These are phyloP conservation scores for Polymixis flavicincta DNA, from an alignment of 2,888 invertebrate species.

Conservation along the genomic window DNA sequence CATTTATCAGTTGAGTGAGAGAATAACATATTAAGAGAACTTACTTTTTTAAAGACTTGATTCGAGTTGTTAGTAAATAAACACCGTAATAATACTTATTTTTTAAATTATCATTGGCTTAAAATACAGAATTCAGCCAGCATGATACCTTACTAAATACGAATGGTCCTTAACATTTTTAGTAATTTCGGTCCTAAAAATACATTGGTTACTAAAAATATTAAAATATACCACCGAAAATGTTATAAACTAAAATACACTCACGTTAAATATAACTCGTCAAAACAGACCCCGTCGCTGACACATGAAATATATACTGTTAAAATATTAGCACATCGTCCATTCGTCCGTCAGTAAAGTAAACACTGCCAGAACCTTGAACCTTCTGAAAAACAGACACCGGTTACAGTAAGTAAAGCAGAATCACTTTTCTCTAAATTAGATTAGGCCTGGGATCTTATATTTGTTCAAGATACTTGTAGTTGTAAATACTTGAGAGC, in stretches of 20 bases:
- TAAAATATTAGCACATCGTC: constrained; percentile 44
- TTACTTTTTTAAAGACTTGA: too few relatives aligned
- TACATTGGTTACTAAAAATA: not conserved
- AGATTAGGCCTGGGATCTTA: constrained; percentile 12
- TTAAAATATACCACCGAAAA: not conserved
- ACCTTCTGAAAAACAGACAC: constrained; percentile 38
- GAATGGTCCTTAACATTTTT: too few relatives aligned
- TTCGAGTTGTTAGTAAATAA: not conserved
- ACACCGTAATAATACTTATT: not conserved
- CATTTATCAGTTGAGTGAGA: too few relatives aligned
- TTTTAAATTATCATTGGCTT: not conserved
- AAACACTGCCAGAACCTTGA: constrained; percentile 31
- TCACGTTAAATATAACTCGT: constrained; percentile 3
- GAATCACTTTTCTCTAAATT: constrained; percentile 28
- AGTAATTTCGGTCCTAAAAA: too few relatives aligned
- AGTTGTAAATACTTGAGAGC: too few relatives aligned
- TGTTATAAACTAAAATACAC: constrained; percentile 3
- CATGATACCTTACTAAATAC: too few relatives aligned
- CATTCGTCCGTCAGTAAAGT: constrained; percentile 2
- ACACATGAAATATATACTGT: constrained; percentile 24
- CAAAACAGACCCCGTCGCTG: constrained; percentile 13
- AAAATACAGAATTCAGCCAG: not conserved
- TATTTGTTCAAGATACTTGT: constrained; percentile 5
- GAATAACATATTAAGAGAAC: too few relatives aligned
- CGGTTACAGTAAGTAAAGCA: constrained; percentile 9